A percentile compares a stretch with the other conserved stretches of the same genome.
Evolutionary conservation across 2,888 invertebrate genomes (phyloP).

Genomic region (Drosophila demipolita): DNA sequence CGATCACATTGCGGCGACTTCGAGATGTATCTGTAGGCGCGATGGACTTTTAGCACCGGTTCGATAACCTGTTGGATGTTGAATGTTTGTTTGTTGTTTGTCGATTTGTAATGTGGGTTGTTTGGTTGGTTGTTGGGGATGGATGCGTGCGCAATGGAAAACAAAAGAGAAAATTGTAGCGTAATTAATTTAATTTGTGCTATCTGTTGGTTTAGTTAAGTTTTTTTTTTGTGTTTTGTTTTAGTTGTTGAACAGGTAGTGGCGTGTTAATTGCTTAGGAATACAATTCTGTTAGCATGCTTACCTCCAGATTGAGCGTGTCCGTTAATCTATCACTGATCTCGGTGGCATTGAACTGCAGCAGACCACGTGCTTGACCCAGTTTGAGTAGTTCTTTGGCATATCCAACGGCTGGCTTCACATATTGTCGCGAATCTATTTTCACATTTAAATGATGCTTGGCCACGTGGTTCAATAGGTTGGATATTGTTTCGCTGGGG

Average conservation of each 20-base stretch:
- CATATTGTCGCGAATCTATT: slow-evolving; percentile 90
- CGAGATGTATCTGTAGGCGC: slow-evolving; percentile 91
- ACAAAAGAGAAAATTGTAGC: slow-evolving; percentile 61
- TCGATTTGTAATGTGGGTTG: slow-evolving; percentile 17
- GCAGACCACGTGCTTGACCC: slow-evolving; percentile 89
- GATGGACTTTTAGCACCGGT: slow-evolving; percentile 92
- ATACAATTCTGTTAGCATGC: slow-evolving; percentile 27
- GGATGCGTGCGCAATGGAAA: slow-evolving; percentile 33
- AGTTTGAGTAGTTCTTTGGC: slow-evolving; percentile 89
- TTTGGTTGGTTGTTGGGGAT: slow-evolving; percentile 27
- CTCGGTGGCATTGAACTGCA: slow-evolving; percentile 89
- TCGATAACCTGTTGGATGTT: slow-evolving; percentile 87
- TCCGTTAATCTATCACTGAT: slow-evolving; percentile 91
- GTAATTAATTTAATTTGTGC: slow-evolving; percentile 75
- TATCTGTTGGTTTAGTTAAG: slow-evolving; percentile 33
- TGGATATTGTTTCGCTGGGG: slow-evolving; percentile 90
- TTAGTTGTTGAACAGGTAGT: slow-evolving; percentile 5
- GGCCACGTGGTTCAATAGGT: slow-evolving; percentile 89
- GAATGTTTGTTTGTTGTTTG: slow-evolving; percentile 35
- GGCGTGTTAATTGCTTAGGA: slow-evolving; percentile 26
- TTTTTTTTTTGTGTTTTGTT: slow-evolving; percentile 6
- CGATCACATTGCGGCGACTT: slow-evolving; percentile 90
- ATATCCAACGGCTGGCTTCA: slow-evolving; percentile 91
- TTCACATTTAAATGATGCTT: slow-evolving; percentile 90
- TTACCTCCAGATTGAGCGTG: slow-evolving; percentile 90